Base-by-base conservation (phyloP, 2,113 vertebrate species). In the Scolopax mira region DNA sequence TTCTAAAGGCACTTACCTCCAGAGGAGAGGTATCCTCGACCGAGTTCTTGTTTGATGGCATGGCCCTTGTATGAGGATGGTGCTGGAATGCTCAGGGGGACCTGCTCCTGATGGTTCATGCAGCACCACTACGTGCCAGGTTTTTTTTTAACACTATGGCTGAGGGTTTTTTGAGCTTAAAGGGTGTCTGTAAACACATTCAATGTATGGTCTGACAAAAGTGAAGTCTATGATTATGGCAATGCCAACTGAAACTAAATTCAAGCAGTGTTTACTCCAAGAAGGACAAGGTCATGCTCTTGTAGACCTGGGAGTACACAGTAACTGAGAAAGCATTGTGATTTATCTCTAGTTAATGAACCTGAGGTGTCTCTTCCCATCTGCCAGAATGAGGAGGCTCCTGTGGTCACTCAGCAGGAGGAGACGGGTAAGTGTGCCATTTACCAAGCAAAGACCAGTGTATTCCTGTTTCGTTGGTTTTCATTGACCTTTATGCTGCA, bases 301-400 rank as follows among this genome's bases (percentile, higher is more conserved):
- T 48, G 51, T 84, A 55, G 16, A 71, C 84, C 44, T 31, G 54
- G 33, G 87, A 66, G 27, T 46, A 64, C 7, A 1, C 18, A 28
- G 46, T 58, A 69, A 66, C n/a, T 91, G 41, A 91, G 62, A 75
- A 77, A 49, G 31, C 3, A 2, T 33, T 96, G 55, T 73, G 5
- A 9, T 93, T 94, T 96, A 23, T 86, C 51, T 90, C 12, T 78
- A 95, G 88, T 74, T 93, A 69, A 79, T 24, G 79, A 90, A 57
- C 3, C 23, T 7, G 42, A 60, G 3, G 33, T 49, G 13, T 61
- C 72, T 79, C 18, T 46, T 90, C 57, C 79, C 18, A 18, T 39
- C 41, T 52, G 6, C 41, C 70, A 71, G 69, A 62, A 60, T n/a
- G 42, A 80, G 13, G 69, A 88, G 79, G 11, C 11, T 54, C 13